Evolutionary conservation across 1,140 invertebrate species (phyloP).

Genomic region (Cydia strobilella): DNA sequence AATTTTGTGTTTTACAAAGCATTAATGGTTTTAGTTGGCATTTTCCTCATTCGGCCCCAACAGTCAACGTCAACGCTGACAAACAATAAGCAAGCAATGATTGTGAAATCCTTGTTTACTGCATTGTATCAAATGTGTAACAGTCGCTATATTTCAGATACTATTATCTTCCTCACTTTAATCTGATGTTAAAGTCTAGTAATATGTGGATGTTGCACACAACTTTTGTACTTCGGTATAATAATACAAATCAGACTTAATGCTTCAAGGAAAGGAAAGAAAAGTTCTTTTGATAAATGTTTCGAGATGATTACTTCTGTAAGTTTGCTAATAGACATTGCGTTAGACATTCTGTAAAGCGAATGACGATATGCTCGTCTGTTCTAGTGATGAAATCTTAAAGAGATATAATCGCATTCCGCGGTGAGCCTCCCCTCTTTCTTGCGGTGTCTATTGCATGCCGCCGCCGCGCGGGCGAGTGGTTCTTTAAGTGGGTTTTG

Average conservation of each 20-base stretch:
- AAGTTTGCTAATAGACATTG: conserved; percentile 30
- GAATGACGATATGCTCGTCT: conserved; percentile 44
- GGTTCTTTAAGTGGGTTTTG: conserved; percentile 45
- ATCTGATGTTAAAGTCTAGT: neutral
- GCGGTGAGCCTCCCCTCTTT: conserved; percentile 52
- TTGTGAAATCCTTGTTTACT: neutral
- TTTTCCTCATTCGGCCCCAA: neutral
- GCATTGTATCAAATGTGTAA: neutral
- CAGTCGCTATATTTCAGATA: neutral
- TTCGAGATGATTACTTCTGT: conserved; percentile 26
- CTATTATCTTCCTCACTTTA: neutral
- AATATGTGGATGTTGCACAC: no score
- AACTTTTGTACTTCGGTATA: no score
- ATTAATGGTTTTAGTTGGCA: neutral
- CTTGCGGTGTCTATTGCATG: conserved; percentile 43
- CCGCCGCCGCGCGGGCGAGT: conserved; percentile 37
- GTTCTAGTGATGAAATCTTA: conserved; percentile 52
- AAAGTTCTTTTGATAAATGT: conserved; percentile 14
- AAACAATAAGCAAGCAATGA: neutral
- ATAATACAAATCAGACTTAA: no score
- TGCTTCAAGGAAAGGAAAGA: neutral
- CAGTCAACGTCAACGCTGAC: neutral
- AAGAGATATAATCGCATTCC: conserved; percentile 61
- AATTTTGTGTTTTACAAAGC: neutral
- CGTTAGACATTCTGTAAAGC: conserved; percentile 39